Evolutionary conservation across 1,140 invertebrate species (phyloP).

Genomic region (Scylla paramamosain): DNA sequence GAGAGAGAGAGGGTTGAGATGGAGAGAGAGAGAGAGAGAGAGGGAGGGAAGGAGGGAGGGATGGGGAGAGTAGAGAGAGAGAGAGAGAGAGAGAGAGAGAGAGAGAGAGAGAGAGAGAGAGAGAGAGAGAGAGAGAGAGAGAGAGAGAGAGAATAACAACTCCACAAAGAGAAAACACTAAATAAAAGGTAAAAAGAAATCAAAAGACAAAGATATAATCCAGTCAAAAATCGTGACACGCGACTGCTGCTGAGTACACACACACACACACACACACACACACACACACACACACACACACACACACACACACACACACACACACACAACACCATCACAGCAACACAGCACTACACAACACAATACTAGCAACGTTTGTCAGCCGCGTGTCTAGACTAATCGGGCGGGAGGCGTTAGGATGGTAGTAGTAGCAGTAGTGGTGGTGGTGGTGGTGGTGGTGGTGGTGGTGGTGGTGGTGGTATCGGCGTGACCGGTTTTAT

Average conservation of each 20-base stretch:
- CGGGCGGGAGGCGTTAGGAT: no score
- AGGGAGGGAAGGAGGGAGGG: neutral
- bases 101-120: neutral
- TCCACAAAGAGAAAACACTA: neutral
- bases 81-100: slow-evolving; percentile 49
- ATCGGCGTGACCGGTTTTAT: neutral
- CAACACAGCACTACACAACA: neutral
- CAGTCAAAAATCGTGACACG: no score
- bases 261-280: slow-evolving; percentile 21
- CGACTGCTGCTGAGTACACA: no score
- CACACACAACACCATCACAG: neutral
- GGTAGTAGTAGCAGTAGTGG: neutral
- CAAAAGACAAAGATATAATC: no score
- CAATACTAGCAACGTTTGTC: no score
- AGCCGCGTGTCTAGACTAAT: no score
- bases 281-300: slow-evolving; percentile 27
- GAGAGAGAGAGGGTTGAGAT: no score
- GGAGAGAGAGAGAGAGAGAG: no score
- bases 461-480: slow-evolving; percentile 26
- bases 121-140: neutral
- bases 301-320: slow-evolving; percentile 26
- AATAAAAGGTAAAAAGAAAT: neutral
- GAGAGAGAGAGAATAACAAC: neutral
- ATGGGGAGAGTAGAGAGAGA: neutral
- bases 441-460: neutral